Evolutionary conservation across 1,140 invertebrate genomes (phyloP).

Genomic region (Druon quercuslanigerum): DNA sequence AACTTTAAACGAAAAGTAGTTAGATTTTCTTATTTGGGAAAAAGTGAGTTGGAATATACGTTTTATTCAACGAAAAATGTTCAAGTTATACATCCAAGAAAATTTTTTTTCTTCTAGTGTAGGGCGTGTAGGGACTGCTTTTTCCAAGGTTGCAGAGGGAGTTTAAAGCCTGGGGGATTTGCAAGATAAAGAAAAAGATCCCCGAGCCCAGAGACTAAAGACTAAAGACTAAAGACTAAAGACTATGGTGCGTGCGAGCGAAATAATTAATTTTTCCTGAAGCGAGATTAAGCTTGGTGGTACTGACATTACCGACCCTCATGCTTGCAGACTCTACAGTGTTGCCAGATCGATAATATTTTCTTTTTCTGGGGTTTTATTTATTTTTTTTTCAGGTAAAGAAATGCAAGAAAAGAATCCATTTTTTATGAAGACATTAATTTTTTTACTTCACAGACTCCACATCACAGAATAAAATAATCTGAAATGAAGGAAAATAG

Average conservation of each 20-base stretch:
- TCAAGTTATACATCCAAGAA: too few species aligned
- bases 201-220: not conserved
- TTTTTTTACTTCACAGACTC: too few species aligned
- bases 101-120: too few species aligned
- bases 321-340: not conserved
- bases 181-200: constrained; percentile 3
- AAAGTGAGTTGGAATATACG: too few species aligned
- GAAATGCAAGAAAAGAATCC: not conserved
- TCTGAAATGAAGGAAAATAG: too few species aligned
- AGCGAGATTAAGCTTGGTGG: constrained; percentile 5
- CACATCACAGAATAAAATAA: too few species aligned
- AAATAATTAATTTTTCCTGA: constrained; percentile 18
- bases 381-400: not conserved
- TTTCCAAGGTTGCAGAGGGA: constrained; percentile 5
- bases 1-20: too few species aligned
- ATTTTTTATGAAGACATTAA: too few species aligned
- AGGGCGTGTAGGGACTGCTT: not conserved
- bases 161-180: not conserved
- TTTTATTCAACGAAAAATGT: too few species aligned
- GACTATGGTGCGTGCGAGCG: not conserved
- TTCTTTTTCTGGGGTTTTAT: too few species aligned
- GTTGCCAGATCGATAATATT: not conserved
- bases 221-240: not conserved
- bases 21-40: too few species aligned
- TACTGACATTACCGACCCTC: constrained; percentile 18